Evolutionary conservation across 1,140 invertebrate species (phyloP).

Genomic region (Brachionus angularis): DNA sequence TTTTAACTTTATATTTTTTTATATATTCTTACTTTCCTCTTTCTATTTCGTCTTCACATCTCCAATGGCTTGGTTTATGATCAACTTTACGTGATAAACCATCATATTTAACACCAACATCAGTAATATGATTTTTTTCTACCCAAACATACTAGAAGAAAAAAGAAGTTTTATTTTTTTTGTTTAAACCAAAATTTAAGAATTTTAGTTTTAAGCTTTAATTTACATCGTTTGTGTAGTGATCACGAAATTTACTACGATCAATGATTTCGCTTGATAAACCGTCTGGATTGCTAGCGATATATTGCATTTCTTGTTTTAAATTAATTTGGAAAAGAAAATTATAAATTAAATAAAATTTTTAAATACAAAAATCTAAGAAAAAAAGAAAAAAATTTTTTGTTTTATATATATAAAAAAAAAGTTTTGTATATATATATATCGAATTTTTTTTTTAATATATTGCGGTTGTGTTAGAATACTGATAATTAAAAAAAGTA

Average conservation of each 20-base stretch:
- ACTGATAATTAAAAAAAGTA: too few relatives aligned
- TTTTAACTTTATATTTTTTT: background rate
- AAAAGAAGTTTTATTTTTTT: background rate
- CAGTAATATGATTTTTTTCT: conserved; percentile 42
- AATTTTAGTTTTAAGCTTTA: background rate
- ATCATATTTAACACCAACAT: conserved; percentile 43
- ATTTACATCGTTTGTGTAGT: conserved; percentile 40
- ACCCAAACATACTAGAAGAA: conserved; percentile 41
- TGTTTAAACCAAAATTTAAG: background rate
- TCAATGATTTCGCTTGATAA: conserved; percentile 34
- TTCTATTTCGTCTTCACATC: conserved; percentile 43
- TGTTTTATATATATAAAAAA: too few relatives aligned
- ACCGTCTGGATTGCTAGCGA: conserved; percentile 31
- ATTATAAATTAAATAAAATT: background rate
- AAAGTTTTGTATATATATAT: too few relatives aligned
- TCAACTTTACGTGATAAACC: conserved; percentile 18
- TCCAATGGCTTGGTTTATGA: conserved; percentile 40
- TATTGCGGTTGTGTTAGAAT: too few relatives aligned
- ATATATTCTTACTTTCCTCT: conserved; percentile 33
- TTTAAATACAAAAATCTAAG: background rate
- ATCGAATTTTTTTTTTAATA: too few relatives aligned
- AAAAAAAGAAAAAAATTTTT: too few relatives aligned
- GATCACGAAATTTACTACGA: conserved; percentile 34
- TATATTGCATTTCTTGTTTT: conserved; percentile 23
- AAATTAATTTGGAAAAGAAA: background rate